Base-by-base conservation (phyloP, 1,140 invertebrate species). In the Drosophila ananassae region DNA sequence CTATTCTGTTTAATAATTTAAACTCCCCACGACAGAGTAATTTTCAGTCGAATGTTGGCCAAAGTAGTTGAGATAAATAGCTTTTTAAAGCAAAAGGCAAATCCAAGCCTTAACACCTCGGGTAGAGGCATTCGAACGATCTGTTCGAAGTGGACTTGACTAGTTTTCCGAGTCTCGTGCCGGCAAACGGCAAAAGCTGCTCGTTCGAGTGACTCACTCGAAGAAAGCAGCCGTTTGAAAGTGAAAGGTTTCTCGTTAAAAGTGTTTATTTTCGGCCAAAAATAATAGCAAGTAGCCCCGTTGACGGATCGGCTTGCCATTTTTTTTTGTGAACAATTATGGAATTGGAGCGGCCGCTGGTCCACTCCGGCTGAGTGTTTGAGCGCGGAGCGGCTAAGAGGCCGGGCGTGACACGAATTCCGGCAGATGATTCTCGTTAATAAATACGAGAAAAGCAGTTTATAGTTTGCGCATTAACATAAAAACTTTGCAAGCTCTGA, bases 291-390 rank as follows among this genome's bases (percentile, higher is more conserved):
- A 22, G 2, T 22, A 47, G 44, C 44, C 44, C 52, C 62, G 60
- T 82, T 62, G 78, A 87, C 83, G 67, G 53, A 62, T 74, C 74
- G 68, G 53, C 24, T 39, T 48, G 55, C 57, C 37, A 68, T 17
- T 17, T 25, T 28, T 54, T 63, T 77, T 56, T 46, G 59, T 55
- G 13, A 44, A 64, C 81, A 80, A 84, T 85, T 85, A 80, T 77
- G 67, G 66, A 85, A 58, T 73, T 56, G 52, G 67, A 71, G 67
- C 67, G 63, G 47, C 39, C 46, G 52, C 22, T 37, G 75, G 17
- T 17, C 17, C 17, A 17, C 17, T 17, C 17, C 17, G 17, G 17
- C 17, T 17, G 17, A 17, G 17, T 17, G 59, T 51, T 54, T 39
- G 25, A 66, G 66, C 55, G 50, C 13, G 32, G 44, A 17, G 17